Base-by-base conservation (phyloP, 2,797 vertebrate genomes). In the Champsocephalus esox region DNA sequence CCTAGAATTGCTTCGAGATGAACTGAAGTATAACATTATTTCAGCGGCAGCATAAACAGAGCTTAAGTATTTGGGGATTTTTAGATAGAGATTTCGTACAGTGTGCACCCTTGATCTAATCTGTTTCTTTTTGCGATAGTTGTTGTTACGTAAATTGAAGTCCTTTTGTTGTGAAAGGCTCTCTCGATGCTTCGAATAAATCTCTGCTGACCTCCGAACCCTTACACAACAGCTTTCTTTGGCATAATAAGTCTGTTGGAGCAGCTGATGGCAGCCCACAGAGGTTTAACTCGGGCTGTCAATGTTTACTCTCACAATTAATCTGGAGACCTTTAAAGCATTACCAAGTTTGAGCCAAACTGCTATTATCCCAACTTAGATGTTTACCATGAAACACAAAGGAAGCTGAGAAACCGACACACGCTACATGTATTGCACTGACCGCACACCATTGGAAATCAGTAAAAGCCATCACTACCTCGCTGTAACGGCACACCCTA, bases 111-210 rank as follows among this genome's bases (percentile, higher is more conserved):
- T 49, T 67, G 51, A 73, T 13, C 32, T 69, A 54, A 71, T 72
- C 32, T 0, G 38, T 14, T 63, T 54, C 16, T 62, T 24, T 70
- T 44, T 14, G 10, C 46, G 32, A 62, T 19, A 24, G 21, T 7
- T 55, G 45, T 46, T 66, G 54, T 81, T 78, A 72, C 1, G 3
- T 45, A 75, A 81, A 6, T 1, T 49, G 54, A 73, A 17, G 57
- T 49, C 48, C 52, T 64, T 57, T 55, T 73, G 16, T 52, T 48
- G 61, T 49, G 60, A 66, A 70, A 66, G 14, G 65, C 75, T 65
- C 64, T 76, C 6, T 68, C 19, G 54, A 79, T 63, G 45, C 48
- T 28, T 51, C 63, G 4, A 38, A 38, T 71, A 65, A 54, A 73
- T 66, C 66, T 65, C 34, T 19, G 7, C 63, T 21, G 19, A 49